Percentiles rank a stretch among this genome's conserved stretches.
These are phyloP conservation scores for Lepidostoma basale DNA, from an alignment of 1,140 invertebrate genomes.

Conservation along the genomic window DNA sequence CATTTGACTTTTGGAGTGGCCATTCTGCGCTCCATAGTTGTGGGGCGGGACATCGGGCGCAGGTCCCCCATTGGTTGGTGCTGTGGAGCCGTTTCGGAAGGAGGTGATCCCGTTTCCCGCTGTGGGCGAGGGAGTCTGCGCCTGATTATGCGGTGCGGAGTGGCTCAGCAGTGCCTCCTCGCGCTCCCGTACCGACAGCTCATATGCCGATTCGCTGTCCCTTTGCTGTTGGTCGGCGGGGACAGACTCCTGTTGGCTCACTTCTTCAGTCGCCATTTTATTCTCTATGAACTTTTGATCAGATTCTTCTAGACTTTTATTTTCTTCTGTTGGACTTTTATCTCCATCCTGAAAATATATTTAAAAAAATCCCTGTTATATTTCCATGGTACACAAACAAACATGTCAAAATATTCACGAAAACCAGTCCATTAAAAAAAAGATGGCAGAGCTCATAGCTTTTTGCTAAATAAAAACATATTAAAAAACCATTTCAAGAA, in stretches of 20 bases:
- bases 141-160: constrained; percentile 35
- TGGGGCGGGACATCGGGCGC: constrained; percentile 23
- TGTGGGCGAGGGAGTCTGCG: constrained; percentile 10
- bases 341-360: constrained; percentile 43
- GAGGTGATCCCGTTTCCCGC: constrained; percentile 29
- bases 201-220: constrained; percentile 40
- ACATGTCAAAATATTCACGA: too few species aligned
- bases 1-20: constrained; percentile 45
- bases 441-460: too few species aligned
- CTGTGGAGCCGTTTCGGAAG: constrained; percentile 37
- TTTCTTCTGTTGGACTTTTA: constrained; percentile 45
- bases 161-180: constrained; percentile 40
- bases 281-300: constrained; percentile 37
- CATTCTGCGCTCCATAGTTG: constrained; percentile 40
- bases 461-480: too few species aligned
- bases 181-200: constrained; percentile 39
- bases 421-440: too few species aligned
- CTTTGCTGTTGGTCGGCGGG: background rate
- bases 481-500: too few species aligned
- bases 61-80: constrained; percentile 34
- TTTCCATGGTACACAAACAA: background rate
- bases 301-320: constrained; percentile 38
- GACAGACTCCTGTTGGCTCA: background rate
- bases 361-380: too few species aligned
- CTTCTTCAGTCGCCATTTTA: constrained; percentile 26